Evolutionary conservation across 2,797 vertebrate species (phyloP), one percentile per base, ranked within the genome.

Genomic region (Borostomias antarcticus): DNA sequence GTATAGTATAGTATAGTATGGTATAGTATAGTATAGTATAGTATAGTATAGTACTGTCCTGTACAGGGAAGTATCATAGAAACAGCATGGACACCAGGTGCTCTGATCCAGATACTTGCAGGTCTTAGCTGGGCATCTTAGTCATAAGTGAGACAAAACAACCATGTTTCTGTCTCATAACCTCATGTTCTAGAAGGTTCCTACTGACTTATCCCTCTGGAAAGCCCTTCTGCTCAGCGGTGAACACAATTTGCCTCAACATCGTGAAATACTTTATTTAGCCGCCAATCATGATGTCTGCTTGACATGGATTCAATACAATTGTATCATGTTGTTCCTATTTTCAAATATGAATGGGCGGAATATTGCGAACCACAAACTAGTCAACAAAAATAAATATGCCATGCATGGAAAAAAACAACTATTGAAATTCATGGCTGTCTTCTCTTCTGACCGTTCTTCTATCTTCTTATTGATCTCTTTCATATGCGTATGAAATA

Each of bases 401-500:
- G 5, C 69, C 57, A 60, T 72, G 70, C 73, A 80, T 80, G 62
- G 19, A 77, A 80, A 75, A 29, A 86, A 10, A 56, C 48, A 61
- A 64, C 68, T 8, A 76, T 81, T 82, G 68, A 84, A 84, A 86
- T 82, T 83, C 78, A 72, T 57, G 75, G 43, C 67, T 69, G 47
- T 51, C 74, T 69, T 73, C 76, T 74, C 69, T 68, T 69, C 52
- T 45, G 69, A 59, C 70, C 30, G 33, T 78, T 80, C 73, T 25
- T 45, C 37, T 82, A 68, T 62, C 66, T 62, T 76, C 64, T 61
- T 84, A 90, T 88, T 86, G 89, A 89, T 87, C 89, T 81, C 79
- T 86, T 88, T 88, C 71, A 84, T 82, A 83, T 87, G 82, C 81
- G 82, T 85, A 84, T 84, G 75, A 85, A 85, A 86, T 79, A 77